Percentiles rank a stretch among this genome's conserved stretches.
These are phyloP conservation scores for Geotrypetes seraphini DNA, from an alignment of 2,797 vertebrate genomes.

Conservation along the genomic window DNA sequence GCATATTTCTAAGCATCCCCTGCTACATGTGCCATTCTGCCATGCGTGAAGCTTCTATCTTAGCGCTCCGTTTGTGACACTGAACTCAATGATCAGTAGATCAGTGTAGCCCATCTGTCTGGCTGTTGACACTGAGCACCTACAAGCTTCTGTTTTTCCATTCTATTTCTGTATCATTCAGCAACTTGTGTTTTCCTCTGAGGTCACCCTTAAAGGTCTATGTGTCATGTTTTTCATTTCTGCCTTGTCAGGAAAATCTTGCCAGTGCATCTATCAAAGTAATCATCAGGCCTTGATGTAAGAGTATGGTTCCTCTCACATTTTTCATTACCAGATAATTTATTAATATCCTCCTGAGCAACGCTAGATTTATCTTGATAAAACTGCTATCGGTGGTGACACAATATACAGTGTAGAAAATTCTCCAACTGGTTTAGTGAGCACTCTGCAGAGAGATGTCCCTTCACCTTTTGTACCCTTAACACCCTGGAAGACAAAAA, in stretches of 20 bases:
- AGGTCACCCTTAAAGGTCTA: constrained; percentile 64
- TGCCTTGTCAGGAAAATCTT: constrained; percentile 65
- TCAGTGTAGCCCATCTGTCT: constrained; percentile 42
- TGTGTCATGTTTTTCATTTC: constrained; percentile 70
- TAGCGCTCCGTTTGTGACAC: constrained; percentile 12
- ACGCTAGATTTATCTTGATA: constrained; percentile 69
- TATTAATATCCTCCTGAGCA: constrained; percentile 70
- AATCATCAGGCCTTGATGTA: constrained; percentile 64
- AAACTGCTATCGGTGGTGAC: constrained; percentile 42
- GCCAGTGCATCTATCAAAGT: constrained; percentile 71
- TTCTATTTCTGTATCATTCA: constrained; percentile 50
- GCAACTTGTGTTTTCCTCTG: constrained; percentile 56
- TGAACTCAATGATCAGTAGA: constrained; percentile 36
- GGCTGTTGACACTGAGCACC: constrained; percentile 35
- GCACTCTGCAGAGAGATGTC: neutral
- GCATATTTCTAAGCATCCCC: no score
- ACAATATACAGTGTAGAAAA: constrained; percentile 29
- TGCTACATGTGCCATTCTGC: neutral
- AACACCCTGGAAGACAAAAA: constrained; percentile 21
- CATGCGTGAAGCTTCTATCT: neutral
- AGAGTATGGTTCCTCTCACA: constrained; percentile 60
- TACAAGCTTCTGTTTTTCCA: constrained; percentile 39
- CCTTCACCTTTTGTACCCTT: constrained; percentile 36
- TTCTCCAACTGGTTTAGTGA: constrained; percentile 1
- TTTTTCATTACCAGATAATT: constrained; percentile 76